Percentiles rank a stretch among this genome's conserved stretches.
Evolutionary conservation across 2,113 vertebrate genomes (phyloP).

Genomic region (Aplodontia rufa): DNA sequence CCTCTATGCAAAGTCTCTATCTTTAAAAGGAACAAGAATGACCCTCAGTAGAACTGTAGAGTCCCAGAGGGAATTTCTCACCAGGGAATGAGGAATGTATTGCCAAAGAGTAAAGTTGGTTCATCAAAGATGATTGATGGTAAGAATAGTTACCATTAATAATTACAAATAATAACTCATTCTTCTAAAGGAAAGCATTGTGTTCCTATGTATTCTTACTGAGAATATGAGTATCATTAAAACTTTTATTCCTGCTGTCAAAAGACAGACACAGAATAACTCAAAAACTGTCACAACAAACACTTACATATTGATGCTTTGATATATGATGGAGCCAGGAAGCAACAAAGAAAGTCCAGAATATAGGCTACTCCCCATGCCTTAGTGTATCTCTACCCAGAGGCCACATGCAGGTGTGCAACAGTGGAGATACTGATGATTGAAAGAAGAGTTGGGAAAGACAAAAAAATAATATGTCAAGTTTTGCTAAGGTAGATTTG

Average conservation of each 20-base stretch:
- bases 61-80: constrained; percentile 44
- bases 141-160: constrained; percentile 39
- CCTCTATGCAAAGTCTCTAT: not conserved
- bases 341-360: not conserved
- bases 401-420: not conserved
- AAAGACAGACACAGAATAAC: constrained; percentile 48
- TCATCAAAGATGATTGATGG: constrained; percentile 52
- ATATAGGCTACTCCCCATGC: not conserved
- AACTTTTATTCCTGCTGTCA: constrained; percentile 61
- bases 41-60: not conserved
- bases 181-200: constrained; percentile 35
- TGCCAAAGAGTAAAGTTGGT: constrained; percentile 7
- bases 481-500: not conserved
- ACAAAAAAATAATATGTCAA: not conserved
- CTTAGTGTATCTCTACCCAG: not conserved
- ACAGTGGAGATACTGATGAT: not conserved
- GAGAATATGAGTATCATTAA: constrained; percentile 51
- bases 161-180: constrained; percentile 17
- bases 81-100: not conserved
- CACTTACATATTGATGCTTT: not conserved
- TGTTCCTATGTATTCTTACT: constrained; percentile 46
- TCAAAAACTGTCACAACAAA: constrained; percentile 19
- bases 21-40: not conserved
- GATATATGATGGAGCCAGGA: not conserved
- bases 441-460: not conserved